These are phyloP conservation scores for Albula glossodonta DNA, from an alignment of 2,113 vertebrate species.

Conservation along the genomic window DNA sequence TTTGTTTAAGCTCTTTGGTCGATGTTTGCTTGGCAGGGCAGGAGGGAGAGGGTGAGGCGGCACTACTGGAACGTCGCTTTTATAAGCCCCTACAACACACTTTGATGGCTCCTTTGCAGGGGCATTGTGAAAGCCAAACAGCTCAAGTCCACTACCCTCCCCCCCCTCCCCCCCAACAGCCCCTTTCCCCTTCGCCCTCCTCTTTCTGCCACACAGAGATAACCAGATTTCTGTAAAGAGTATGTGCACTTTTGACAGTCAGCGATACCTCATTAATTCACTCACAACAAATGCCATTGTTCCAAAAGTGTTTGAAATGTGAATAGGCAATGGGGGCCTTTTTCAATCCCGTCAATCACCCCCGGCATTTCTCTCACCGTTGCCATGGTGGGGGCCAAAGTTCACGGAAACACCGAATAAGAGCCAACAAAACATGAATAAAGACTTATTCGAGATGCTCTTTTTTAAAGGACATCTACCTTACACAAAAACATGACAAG, in stretches of 20 bases:
- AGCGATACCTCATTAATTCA: slow-evolving; percentile 97
- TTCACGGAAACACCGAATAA: slow-evolving; percentile 96
- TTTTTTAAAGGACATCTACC: slow-evolving; percentile 82
- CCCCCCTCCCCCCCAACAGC: slow-evolving; percentile 30
- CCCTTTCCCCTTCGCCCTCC: slow-evolving; percentile 54
- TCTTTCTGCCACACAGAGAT: slow-evolving; percentile 94
- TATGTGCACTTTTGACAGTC: slow-evolving; percentile 99
- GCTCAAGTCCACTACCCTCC: slow-evolving; percentile 8
- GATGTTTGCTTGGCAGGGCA: slow-evolving; percentile 74
- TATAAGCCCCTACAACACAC: slow-evolving; percentile 63
- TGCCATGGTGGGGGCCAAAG: slow-evolving; percentile 97
- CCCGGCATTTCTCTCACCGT: slow-evolving; percentile 98
- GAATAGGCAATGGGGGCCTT: slow-evolving; percentile 81
- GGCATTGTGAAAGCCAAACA: slow-evolving; percentile 72
- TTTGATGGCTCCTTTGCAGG: slow-evolving; percentile 79
- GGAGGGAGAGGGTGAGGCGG: slow-evolving; percentile 73
- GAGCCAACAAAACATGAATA: slow-evolving; percentile 95
- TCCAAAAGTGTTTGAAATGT: slow-evolving; percentile 96
- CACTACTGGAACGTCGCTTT: slow-evolving; percentile 77
- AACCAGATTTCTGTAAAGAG: slow-evolving; percentile 99
- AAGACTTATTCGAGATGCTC: slow-evolving; percentile 84
- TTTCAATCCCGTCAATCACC: slow-evolving; percentile 98
- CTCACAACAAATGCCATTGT: slow-evolving; percentile 97
- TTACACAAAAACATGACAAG: slow-evolving; percentile 88
- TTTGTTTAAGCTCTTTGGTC: slow-evolving; percentile 82